These are phyloP conservation scores for Hydroisotoma schaefferi DNA, from an alignment of 2,888 invertebrate species.

Conservation along the genomic window DNA sequence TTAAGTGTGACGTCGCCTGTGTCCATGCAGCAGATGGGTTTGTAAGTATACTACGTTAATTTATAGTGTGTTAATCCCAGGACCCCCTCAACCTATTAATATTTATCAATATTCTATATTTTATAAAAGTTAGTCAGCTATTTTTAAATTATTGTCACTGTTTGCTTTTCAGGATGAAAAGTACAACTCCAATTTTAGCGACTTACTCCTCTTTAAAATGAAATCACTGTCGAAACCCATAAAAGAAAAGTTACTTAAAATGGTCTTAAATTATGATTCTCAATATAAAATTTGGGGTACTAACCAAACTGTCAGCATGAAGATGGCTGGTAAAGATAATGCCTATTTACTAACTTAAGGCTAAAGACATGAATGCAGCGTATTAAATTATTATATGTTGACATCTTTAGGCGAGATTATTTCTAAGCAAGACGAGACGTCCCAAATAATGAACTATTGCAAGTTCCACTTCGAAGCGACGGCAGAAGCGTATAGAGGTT, in stretches of 20 bases:
- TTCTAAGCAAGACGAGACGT: neutral
- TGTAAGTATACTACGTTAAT: neutral
- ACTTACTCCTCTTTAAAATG: slow-evolving; percentile 6
- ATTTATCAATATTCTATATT: neutral
- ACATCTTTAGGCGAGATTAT: too few species aligned
- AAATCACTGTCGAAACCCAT: slow-evolving; percentile 6
- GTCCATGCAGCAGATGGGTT: slow-evolving; percentile 14
- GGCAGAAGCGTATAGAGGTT: slow-evolving; percentile 6
- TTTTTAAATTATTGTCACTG: too few species aligned
- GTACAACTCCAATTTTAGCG: slow-evolving; percentile 9
- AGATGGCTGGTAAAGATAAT: neutral
- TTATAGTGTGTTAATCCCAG: too few species aligned
- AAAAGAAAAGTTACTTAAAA: neutral
- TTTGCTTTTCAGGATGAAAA: slow-evolving; percentile 6
- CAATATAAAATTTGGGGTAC: neutral
- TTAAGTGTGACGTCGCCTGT: slow-evolving; percentile 15
- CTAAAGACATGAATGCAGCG: neutral
- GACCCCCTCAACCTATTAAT: too few species aligned
- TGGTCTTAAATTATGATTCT: slow-evolving; percentile 1
- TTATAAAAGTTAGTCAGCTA: too few species aligned
- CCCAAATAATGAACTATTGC: slow-evolving; percentile 7
- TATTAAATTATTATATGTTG: neutral
- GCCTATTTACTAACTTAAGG: too few species aligned
- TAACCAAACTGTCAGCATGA: slow-evolving; percentile 5
- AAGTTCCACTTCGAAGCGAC: slow-evolving; percentile 13